Evolutionary conservation across 2,797 vertebrate species (phyloP).

Genomic region (Anguilla megastoma): DNA sequence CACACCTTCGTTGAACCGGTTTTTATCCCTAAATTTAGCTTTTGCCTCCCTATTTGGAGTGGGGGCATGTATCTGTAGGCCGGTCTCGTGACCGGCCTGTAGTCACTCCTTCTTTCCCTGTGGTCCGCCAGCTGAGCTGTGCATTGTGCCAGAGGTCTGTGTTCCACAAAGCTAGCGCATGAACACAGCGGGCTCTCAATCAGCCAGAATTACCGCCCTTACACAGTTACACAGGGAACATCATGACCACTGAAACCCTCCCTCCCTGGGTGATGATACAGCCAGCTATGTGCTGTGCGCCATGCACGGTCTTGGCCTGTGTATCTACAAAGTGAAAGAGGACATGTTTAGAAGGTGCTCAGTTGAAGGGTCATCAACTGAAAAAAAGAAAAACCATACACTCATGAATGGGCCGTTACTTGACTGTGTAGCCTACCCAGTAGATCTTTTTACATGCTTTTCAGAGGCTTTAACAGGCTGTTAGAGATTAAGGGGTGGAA

Average conservation of each 20-base stretch:
- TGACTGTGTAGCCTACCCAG: neutral
- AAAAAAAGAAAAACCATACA: neutral
- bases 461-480: neutral
- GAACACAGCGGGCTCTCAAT: neutral
- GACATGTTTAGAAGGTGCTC: neutral
- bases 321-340: neutral
- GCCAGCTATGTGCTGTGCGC: neutral
- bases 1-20: neutral
- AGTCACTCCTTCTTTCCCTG: neutral
- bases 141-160: neutral
- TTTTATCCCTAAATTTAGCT: neutral
- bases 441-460: neutral
- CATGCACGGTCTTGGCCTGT: neutral
- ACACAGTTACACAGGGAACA: neutral
- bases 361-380: neutral
- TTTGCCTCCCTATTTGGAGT: neutral
- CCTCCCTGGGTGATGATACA: neutral
- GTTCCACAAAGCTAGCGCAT: neutral
- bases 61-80: too few relatives aligned
- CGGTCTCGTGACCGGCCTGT: neutral
- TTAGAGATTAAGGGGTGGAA: constrained; percentile 27
- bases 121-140: neutral
- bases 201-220: neutral
- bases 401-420: neutral
- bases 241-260: neutral